Evolutionary conservation across 2,888 invertebrate genomes (phyloP).

Genomic region (Villa cingulata): DNA sequence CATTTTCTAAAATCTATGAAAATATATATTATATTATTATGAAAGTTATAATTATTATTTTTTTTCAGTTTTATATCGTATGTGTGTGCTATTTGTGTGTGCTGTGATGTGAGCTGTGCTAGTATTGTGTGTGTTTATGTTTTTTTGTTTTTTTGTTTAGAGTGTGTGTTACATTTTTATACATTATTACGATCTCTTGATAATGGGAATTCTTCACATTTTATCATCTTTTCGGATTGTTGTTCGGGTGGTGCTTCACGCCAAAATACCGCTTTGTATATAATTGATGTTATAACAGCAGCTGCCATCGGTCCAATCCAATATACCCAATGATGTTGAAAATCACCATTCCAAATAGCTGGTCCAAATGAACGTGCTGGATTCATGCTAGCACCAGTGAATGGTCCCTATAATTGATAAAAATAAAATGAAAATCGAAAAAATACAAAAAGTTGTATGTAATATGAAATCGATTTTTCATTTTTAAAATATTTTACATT

Average conservation of each 20-base stretch:
- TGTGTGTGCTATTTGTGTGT: too few species aligned
- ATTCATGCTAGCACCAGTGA: conserved; percentile 83
- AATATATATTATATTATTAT: too few species aligned
- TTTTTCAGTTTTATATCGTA: too few species aligned
- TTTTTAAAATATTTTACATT: too few species aligned
- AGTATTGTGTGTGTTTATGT: too few species aligned
- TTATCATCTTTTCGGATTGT: conserved; percentile 25
- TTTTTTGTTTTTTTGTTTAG: too few species aligned
- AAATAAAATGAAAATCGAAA: neutral
- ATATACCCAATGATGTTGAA: conserved; percentile 56
- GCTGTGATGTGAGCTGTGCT: too few species aligned
- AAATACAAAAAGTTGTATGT: conserved; percentile 3
- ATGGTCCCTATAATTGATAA: conserved; percentile 46
- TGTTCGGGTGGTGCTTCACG: conserved; percentile 28
- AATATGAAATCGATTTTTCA: too few species aligned
- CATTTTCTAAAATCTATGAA: too few species aligned
- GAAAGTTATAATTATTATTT: too few species aligned
- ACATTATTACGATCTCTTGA: conserved; percentile 15
- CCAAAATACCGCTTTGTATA: conserved; percentile 36
- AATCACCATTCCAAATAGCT: conserved; percentile 52
- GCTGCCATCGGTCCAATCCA: conserved; percentile 50
- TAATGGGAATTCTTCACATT: conserved; percentile 30
- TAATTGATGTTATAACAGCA: conserved; percentile 31
- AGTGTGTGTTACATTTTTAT: neutral
- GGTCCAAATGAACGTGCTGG: conserved; percentile 83